phyloP scores from a whole-genome alignment of 2,888 invertebrate genomes.

The Flabesymbios commensalis region DNA sequence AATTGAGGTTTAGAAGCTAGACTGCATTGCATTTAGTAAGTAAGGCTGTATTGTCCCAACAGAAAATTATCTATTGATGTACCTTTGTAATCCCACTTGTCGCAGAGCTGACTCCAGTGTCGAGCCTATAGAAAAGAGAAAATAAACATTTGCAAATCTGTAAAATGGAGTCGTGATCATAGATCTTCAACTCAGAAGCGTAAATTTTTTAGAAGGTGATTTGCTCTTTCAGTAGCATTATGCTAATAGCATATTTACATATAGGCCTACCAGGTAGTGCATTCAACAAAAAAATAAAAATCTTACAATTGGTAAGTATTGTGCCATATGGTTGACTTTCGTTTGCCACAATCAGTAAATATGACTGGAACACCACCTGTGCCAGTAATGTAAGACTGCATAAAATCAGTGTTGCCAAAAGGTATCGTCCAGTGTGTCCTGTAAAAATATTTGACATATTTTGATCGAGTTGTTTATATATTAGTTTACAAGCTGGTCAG shows the following conservation, averaged over 20 bases:
- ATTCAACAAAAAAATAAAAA: neutral
- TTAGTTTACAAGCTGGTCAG: neutral
- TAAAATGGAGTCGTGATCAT: neutral
- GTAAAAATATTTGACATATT: conserved; percentile 1
- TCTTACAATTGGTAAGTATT: conserved; percentile 31
- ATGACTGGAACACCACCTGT: conserved; percentile 35
- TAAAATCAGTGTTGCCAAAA: conserved; percentile 20
- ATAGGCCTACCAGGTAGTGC: neutral
- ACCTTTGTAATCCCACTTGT: conserved; percentile 37
- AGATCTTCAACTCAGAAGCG: neutral
- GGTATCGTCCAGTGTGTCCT: conserved; percentile 33
- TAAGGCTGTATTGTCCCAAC: too few species aligned
- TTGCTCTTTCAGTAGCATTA: too few species aligned
- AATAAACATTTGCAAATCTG: neutral
- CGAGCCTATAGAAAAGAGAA: conserved; percentile 25
- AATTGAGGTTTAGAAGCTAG: too few species aligned
- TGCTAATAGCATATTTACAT: neutral
- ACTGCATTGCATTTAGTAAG: too few species aligned
- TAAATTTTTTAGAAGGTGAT: neutral
- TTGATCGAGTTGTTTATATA: neutral
- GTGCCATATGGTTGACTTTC: conserved; percentile 18
- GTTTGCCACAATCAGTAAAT: conserved; percentile 19
- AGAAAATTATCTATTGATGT: too few species aligned
- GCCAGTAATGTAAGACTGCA: conserved; percentile 23
- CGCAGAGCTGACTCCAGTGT: conserved; percentile 26